Evolutionary conservation across 2,113 vertebrate genomes (phyloP).

Genomic region (Psilopsiagon aurifrons): DNA sequence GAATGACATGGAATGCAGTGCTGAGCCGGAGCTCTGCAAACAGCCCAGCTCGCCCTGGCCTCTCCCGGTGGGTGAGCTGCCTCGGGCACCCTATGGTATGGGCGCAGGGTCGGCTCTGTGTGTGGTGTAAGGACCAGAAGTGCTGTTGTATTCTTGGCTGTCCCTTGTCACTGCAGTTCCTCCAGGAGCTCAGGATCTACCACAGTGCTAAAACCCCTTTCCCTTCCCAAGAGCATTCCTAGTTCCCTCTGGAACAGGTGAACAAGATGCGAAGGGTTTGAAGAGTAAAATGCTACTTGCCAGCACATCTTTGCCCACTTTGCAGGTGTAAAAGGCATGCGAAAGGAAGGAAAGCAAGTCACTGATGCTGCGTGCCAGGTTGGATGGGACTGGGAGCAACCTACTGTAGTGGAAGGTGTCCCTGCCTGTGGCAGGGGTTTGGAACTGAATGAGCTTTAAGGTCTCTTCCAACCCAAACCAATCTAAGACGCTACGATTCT

Average conservation of each 20-base stretch:
- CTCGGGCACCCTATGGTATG: fast-evolving
- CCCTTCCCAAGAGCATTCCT: neutral
- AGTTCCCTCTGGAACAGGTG: neutral
- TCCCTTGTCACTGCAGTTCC: neutral
- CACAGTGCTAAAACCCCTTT: neutral
- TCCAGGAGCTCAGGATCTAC: neutral
- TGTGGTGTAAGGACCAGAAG: neutral
- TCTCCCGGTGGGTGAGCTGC: neutral
- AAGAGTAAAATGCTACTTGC: neutral
- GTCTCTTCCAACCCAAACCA: neutral
- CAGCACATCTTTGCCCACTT: neutral
- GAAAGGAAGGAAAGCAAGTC: neutral
- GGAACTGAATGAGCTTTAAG: neutral
- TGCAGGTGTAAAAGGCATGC: neutral
- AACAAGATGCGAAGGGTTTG: neutral
- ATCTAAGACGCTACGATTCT: neutral
- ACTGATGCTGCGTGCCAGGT: neutral
- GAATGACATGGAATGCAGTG: neutral
- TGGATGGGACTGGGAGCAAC: neutral
- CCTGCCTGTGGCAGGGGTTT: neutral
- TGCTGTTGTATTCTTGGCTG: neutral
- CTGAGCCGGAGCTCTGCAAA: neutral
- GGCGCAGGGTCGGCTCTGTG: neutral
- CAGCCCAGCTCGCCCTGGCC: neutral
- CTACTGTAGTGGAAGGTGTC: neutral